Evolutionary conservation across 2,888 invertebrate species (phyloP), one percentile per base, ranked within the genome.

Genomic region (Cepaea hortensis): DNA sequence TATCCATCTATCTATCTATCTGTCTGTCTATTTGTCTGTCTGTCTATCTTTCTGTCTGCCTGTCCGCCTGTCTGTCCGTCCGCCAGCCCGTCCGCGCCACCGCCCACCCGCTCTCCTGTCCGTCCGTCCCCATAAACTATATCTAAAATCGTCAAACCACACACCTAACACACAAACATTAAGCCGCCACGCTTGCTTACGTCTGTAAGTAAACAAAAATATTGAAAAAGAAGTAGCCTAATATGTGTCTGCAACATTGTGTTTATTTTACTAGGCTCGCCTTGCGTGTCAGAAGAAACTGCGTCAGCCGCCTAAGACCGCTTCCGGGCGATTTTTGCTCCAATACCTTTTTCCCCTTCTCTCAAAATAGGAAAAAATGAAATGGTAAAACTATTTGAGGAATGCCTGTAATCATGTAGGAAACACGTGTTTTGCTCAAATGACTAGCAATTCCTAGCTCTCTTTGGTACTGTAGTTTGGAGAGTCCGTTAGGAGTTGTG

Each of bases 401-500:
- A 72, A 65, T 84, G 13, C 75, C 61, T 84, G 50, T 61, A 70
- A 75, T 75, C 83, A 55, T 55, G 75, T 75, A 9, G 55, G 72
- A 23, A 72, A 62, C 75, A 75, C 83, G 46, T 84, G 83, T 46
- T 68, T 70, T 3, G 1, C 18, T 18, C 15, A 5, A 50, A 61
- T 23, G 46, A n/a, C 7, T 23, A 5, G 3, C 23, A 11, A 83
- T 23, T n/a, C 73, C 9, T 75, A 62, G 75, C 23, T 55, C 55
- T 23, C 20, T 55, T 7, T 75, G 73, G 23, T 84, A 35, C 62
- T 75, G 35, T 23, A 84, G 61, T 75, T 84, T 70, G 18, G 82
- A n/a, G 55, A 20, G 50, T 15, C 50, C 23, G 77, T n/a, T 65
- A 9, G 3, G 6, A 61, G 46, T 55, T 55, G 35, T 55, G 7